phyloP scores from a whole-genome alignment of 2,797 vertebrate species.

The Potorous gilbertii region DNA sequence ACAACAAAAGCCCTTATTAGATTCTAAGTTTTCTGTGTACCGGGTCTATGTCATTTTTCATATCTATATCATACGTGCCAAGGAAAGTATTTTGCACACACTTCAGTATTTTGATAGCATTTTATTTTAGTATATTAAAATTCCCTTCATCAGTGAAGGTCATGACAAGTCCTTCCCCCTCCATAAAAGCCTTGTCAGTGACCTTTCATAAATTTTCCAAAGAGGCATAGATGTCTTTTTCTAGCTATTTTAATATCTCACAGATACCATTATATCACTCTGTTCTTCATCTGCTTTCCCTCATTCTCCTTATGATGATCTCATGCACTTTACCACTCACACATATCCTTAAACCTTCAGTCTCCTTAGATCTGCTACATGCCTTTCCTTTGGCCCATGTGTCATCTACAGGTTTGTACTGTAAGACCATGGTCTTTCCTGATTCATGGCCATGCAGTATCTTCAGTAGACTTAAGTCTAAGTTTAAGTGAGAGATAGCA shows the following conservation, averaged over 20 bases:
- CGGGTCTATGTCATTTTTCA: not conserved
- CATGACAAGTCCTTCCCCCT: not conserved
- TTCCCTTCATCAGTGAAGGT: not conserved
- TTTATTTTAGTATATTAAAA: not conserved
- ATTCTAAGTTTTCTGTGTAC: not conserved
- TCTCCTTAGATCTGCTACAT: not conserved
- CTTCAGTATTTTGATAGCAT: not conserved
- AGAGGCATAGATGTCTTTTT: not conserved
- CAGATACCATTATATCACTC: not conserved
- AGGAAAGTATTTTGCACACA: not conserved
- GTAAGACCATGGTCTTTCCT: not conserved
- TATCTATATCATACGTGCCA: not conserved
- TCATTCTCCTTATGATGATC: not conserved
- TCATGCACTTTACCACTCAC: not conserved
- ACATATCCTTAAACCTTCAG: not conserved
- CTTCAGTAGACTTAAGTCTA: fast-evolving
- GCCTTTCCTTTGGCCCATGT: not conserved
- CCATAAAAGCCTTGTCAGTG: not conserved
- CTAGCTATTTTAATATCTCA: not conserved
- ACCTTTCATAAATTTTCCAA: not conserved
- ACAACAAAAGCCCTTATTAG: not conserved
- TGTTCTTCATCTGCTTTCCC: not conserved
- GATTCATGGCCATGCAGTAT: not conserved
- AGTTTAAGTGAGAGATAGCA: not conserved
- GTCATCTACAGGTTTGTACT: not conserved